Evolutionary conservation across 2,797 vertebrate species (phyloP).

Genomic region (Eleutherodactylus coqui): DNA sequence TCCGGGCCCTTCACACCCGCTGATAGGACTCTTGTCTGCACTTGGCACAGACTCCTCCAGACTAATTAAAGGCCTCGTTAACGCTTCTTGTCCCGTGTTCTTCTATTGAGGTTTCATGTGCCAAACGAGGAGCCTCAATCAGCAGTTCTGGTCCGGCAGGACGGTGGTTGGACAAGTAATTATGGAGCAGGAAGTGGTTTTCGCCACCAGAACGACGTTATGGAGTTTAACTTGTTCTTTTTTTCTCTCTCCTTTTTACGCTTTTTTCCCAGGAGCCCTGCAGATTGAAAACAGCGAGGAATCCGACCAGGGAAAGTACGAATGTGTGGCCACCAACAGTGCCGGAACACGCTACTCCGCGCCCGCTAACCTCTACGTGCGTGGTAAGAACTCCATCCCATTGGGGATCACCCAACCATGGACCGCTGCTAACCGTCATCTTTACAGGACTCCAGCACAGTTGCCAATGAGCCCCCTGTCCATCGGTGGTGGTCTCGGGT

Average conservation of each 20-base stretch:
- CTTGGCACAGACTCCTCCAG: constrained; percentile 33
- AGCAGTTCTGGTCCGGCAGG: neutral
- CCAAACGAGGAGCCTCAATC: neutral
- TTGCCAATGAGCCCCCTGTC: neutral
- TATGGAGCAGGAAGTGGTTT: neutral
- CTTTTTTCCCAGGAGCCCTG: constrained; percentile 87
- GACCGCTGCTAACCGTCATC: constrained; percentile 16
- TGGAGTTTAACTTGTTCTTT: constrained; percentile 5
- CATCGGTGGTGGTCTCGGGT: neutral
- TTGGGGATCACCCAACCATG: neutral
- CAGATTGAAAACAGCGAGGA: constrained; percentile 98
- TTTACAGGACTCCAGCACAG: constrained; percentile 16
- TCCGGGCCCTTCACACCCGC: constrained; percentile 19
- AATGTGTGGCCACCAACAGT: constrained; percentile 95
- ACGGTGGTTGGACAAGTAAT: neutral
- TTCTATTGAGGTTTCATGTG: neutral
- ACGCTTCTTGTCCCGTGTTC: neutral
- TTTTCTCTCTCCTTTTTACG: constrained; percentile 50
- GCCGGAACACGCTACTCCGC: constrained; percentile 96
- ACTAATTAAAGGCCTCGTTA: constrained; percentile 38
- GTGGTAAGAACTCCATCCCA: constrained; percentile 84
- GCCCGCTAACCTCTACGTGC: constrained; percentile 95
- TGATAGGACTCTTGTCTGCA: constrained; percentile 7
- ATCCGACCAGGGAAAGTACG: constrained; percentile 98
- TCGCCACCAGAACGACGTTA: neutral